Base-by-base conservation (phyloP, 2,113 vertebrate species). In the Gobio gobio region DNA sequence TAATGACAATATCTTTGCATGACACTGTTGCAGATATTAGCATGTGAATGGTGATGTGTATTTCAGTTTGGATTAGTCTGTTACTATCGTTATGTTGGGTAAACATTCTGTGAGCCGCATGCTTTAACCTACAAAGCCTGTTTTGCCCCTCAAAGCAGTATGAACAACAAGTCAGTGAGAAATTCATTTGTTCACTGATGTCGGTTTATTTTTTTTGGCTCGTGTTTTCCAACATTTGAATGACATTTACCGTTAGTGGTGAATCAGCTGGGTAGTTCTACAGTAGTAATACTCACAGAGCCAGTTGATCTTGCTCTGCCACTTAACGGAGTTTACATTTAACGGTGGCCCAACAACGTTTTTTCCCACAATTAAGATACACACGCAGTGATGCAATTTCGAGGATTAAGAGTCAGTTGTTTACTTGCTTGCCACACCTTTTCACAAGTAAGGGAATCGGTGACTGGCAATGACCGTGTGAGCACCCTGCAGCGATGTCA, bases 221-320 rank as follows among this genome's bases (percentile, higher is more conserved):
- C 14, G n/a, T 78, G 84, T 85, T 68, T 80, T 80, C 33, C 80
- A 40, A 85, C 80, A 90, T 91, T 91, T 93, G 91, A 93, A 93
- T 93, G 93, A 92, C 89, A 89, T 92, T 94, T 93, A 94, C 93
- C 92, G 94, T 94, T 95, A 94, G 88, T 82, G 90, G 72, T 92
- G 91, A 93, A 94, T 94, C 93, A 94, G 93, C 92, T 94, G 91
- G 87, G 88, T 66, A 10, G 66, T 93, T 92, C 90, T 80, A 78
- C 40, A 73, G 83, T 85, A 73, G 83, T 85, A 94, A 90, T 78
- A 49, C 88, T 90, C 73, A 85, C 89, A 73, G 47, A 94, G 93
- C 94, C 90, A 90, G 94, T 93, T 83, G 73, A 88, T 93, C 94
- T 20, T 84, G 94, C 94, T 94, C 78, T 86, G 74, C 93, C 61